These are phyloP conservation scores for Vipera latastei DNA, from an alignment of 2,797 vertebrate species.

Conservation along the genomic window DNA sequence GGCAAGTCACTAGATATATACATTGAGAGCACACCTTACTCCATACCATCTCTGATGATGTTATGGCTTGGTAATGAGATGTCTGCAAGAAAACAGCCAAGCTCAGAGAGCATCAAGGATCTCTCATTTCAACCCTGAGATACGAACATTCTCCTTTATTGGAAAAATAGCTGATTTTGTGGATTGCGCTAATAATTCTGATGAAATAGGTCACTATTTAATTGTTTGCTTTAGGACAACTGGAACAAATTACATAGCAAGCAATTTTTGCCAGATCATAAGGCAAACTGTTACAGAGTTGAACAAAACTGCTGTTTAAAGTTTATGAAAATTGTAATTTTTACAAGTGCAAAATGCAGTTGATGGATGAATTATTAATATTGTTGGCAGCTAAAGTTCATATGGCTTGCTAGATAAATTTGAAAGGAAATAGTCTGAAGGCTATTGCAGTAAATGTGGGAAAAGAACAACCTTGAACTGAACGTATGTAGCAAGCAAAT, in stretches of 20 bases:
- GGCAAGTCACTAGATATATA: not conserved
- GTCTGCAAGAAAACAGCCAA: not conserved
- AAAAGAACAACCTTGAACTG: conserved; percentile 17
- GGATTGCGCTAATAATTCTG: not conserved
- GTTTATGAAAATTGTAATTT: not conserved
- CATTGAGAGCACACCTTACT: not conserved
- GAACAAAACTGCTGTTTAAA: conserved; percentile 1
- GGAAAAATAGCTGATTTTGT: not conserved
- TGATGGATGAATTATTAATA: conserved; percentile 34
- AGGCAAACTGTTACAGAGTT: not conserved
- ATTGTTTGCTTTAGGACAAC: not conserved
- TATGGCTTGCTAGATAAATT: not conserved
- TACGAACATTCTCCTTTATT: not conserved
- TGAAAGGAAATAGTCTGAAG: not conserved
- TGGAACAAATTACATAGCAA: not conserved
- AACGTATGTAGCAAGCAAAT: not conserved
- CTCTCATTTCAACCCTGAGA: not conserved
- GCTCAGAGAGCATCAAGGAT: not conserved
- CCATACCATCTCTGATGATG: not conserved
- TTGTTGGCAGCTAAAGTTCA: conserved; percentile 8
- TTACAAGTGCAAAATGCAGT: conserved; percentile 9
- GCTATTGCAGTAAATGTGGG: not conserved
- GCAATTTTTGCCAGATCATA: not conserved
- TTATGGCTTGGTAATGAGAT: not conserved
- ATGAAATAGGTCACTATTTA: not conserved